Conservation (phyloP, 2,797 vertebrate species). For the Atherinosoma microstoma region DNA sequence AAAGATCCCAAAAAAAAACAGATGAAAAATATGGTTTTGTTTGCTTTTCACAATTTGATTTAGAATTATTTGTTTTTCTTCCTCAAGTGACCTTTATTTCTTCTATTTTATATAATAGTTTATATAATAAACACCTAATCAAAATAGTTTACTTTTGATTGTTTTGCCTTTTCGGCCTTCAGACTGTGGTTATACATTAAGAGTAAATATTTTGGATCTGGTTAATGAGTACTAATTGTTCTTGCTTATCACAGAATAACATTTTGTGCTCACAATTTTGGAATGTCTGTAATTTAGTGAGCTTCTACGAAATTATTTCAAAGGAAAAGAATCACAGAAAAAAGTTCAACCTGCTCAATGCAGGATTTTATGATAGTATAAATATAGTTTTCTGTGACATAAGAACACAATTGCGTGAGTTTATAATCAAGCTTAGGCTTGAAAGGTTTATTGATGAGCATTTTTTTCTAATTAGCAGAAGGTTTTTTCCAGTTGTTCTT, state of each 20-base stretch:
- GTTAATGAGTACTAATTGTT: conserved; percentile 29
- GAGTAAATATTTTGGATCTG: conserved; percentile 39
- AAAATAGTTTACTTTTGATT: neutral
- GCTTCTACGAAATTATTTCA: neutral
- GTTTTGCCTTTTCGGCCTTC: neutral
- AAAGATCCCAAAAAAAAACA: neutral
- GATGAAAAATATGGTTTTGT: neutral
- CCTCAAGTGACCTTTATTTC: neutral
- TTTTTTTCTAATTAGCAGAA: neutral
- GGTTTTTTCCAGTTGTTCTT: neutral
- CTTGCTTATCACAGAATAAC: neutral
- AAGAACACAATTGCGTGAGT: neutral
- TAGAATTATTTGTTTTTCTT: neutral
- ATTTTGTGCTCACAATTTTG: conserved; percentile 1
- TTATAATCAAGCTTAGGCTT: neutral
- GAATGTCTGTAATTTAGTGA: neutral
- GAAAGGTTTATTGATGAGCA: neutral
- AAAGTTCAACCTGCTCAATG: too few relatives aligned
- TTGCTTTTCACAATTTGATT: neutral
- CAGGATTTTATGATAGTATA: neutral
- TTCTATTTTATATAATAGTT: neutral
- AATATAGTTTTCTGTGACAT: neutral
- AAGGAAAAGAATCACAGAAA: neutral
- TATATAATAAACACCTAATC: neutral
- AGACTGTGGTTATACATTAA: conserved; percentile 11